Evolutionary conservation across 2,797 vertebrate species (phyloP), one percentile per base, ranked within the genome.

Genomic region (Onychomys leucogaster): DNA sequence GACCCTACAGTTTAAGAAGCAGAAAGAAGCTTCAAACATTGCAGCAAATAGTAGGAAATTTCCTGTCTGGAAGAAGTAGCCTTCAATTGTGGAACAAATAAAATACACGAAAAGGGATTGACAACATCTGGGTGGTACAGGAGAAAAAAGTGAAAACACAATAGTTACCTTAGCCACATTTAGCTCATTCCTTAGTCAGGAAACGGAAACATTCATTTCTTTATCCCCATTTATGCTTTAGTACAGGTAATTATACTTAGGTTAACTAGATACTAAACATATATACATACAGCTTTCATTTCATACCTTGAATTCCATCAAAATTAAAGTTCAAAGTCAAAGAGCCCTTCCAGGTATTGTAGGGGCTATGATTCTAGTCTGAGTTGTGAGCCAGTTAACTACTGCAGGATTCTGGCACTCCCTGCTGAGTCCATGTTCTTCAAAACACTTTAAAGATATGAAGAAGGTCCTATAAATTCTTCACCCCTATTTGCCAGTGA

Each of bases 311-410:
- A 89, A 95, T 86, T 96, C 75, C 67, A 32, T 93, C 87, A 89
- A 94, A 95, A 94, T 92, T 41, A 65, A 95, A 92, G 65, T 89
- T 76, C 87, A 89, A 94, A 93, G n/a, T 91, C 21, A 55, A 91
- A 94, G 81, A 91, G 61, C 25, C 6, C 32, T 71, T 92, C 32
- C 23, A 85, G 67, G 34, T 89, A 52, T 73, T 65, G 2, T n/a
- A 91, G 34, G 32, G 55, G n/a, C 14, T 91, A 16, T 4, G 63
- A 81, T 80, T 91, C 52, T 59, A 95, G 57, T 69, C 13, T 82
- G 61, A 86, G 1, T 46, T 34, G 5, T 37, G 80, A 57, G 29
- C 17, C 63, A 93, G 14, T 91, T 82, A 89, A 85, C n/a, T n/a
- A 67, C 65, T 4, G 0, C 81, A 46, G 78, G 80, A 73, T 80